Evolutionary conservation across 2,797 vertebrate species (phyloP).

Genomic region (Scolopax rusticola): DNA sequence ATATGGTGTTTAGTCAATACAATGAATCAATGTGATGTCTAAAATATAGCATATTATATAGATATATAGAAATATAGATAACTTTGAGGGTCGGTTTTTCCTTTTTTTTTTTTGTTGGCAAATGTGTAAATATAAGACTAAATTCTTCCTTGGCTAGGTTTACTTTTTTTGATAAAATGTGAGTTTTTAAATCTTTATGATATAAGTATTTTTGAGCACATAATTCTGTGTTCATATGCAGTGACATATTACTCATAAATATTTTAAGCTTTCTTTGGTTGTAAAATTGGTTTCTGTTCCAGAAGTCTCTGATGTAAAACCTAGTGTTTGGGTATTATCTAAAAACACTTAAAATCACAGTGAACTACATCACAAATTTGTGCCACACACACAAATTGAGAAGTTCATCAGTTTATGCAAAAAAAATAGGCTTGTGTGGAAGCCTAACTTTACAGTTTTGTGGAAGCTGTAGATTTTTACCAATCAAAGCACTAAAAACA

Average conservation of each 20-base stretch:
- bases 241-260: not conserved
- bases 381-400: not conserved
- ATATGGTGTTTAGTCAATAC: not conserved
- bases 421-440: not conserved
- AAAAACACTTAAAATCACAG: not conserved
- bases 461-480: not conserved
- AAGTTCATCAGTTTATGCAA: not conserved
- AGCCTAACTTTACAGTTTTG: not conserved
- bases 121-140: not conserved
- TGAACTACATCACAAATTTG: not conserved
- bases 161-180: not conserved
- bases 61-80: not conserved
- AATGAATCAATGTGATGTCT: not conserved
- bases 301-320: not conserved
- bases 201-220: not conserved
- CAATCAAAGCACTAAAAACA: not conserved
- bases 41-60: not conserved
- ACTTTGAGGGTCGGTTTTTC: accelerated
- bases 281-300: not conserved
- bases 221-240: not conserved
- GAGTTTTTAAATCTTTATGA: not conserved
- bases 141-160: not conserved
- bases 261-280: not conserved
- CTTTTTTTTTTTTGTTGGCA: not conserved
- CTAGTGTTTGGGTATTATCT: not conserved